Evolutionary conservation across 2,888 invertebrate genomes (phyloP).

Genomic region (Drosophila testacea): DNA sequence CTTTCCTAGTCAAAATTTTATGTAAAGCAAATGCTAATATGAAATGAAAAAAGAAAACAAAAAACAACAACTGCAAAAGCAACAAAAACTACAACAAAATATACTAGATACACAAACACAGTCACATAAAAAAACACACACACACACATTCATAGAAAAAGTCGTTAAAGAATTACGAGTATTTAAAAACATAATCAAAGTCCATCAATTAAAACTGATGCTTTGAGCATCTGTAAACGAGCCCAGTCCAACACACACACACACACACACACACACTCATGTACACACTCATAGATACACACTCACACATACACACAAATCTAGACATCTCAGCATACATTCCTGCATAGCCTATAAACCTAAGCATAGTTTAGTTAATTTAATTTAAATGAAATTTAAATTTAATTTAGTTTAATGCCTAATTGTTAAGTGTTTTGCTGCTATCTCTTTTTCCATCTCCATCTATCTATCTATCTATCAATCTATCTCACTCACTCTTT

Average conservation of each 20-base stretch:
- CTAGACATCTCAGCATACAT: conserved; percentile 57
- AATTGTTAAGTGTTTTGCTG: conserved; percentile 65
- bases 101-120: conserved; percentile 9
- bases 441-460: conserved; percentile 3
- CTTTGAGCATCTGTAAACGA: conserved; percentile 32
- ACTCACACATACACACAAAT: conserved; percentile 19
- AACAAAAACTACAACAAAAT: conserved; percentile 5
- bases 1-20: conserved; percentile 85
- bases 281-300: conserved; percentile 15
- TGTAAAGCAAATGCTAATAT: conserved; percentile 53
- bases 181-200: conserved; percentile 33
- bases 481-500: conserved; percentile 19
- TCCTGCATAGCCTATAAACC: conserved; percentile 69
- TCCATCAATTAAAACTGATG: conserved; percentile 22
- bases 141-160: conserved; percentile 4
- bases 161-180: conserved; percentile 26
- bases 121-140: conserved; percentile 7
- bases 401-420: conserved; percentile 77
- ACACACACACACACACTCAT: conserved; percentile 28
- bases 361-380: conserved; percentile 78
- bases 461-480: background rate
- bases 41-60: conserved; percentile 45
- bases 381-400: conserved; percentile 79
- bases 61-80: background rate
- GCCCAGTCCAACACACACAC: conserved; percentile 40